Conservation (phyloP, 2,113 vertebrate genomes). For the Sinocyclocheilus grahami region DNA sequence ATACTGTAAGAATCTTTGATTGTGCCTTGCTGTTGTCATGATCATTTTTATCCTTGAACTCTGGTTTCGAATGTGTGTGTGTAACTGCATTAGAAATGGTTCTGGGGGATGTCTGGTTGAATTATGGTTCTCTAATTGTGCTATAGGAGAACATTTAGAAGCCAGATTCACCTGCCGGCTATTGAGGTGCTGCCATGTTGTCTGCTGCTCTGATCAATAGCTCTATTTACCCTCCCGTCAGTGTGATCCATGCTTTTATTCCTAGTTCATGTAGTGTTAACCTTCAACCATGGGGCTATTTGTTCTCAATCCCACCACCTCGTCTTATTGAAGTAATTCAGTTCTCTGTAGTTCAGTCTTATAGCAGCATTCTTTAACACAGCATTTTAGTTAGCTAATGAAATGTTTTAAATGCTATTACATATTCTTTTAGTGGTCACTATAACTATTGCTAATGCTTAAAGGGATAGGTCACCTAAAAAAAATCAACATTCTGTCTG, state of each 20-base stretch:
- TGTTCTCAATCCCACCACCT: background rate
- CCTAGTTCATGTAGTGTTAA: background rate
- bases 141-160: constrained; percentile 7
- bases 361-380: background rate
- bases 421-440: background rate
- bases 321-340: constrained; percentile 18
- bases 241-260: constrained; percentile 45
- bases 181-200: background rate
- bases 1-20: too few relatives aligned
- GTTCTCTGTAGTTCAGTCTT: background rate
- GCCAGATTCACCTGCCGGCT: constrained; percentile 4
- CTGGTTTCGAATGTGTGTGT: background rate
- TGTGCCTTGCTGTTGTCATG: background rate
- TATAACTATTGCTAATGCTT: background rate
- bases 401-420: background rate
- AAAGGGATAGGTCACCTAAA: background rate
- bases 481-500: background rate
- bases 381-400: background rate
- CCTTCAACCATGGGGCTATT: constrained; percentile 4
- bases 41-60: background rate
- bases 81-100: background rate
- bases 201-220: constrained; percentile 36
- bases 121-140: background rate
- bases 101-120: background rate
- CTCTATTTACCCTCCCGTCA: constrained; percentile 32